phyloP scores from a whole-genome alignment of 2,888 invertebrate genomes.

The Hemistola chrysoprasaria region DNA sequence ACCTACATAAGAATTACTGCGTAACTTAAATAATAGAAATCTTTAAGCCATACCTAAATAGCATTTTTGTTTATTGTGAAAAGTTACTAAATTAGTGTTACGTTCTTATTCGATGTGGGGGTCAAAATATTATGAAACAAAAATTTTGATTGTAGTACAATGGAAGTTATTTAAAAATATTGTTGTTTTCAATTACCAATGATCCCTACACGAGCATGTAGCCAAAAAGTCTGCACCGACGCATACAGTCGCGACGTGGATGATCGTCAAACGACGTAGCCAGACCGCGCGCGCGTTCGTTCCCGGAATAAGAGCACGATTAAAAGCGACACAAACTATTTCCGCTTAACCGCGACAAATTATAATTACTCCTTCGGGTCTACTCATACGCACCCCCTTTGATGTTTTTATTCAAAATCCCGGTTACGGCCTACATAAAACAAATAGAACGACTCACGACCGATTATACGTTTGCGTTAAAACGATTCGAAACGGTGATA shows the following conservation, averaged over 20 bases:
- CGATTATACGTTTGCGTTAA: constrained; percentile 80
- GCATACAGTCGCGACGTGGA: constrained; percentile 25
- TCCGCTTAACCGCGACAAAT: constrained; percentile 79
- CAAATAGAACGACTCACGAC: constrained; percentile 75
- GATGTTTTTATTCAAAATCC: constrained; percentile 78
- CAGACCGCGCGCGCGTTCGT: constrained; percentile 35
- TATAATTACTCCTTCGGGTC: constrained; percentile 77
- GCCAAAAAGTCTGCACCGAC: constrained; percentile 42
- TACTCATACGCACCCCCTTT: constrained; percentile 75
- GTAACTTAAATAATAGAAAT: no score
- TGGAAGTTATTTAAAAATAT: no score
- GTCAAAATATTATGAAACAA: no score
- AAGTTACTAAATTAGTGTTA: no score
- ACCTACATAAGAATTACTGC: no score
- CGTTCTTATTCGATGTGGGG: no score
- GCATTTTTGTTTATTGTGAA: no score
- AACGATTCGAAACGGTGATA: constrained; percentile 78
- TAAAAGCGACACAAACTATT: constrained; percentile 79
- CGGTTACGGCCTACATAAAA: constrained; percentile 79
- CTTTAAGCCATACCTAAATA: no score
- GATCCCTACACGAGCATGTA: constrained; percentile 26
- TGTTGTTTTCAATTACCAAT: no score
- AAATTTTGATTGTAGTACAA: no score
- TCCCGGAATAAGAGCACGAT: constrained; percentile 69
- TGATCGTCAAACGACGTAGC: constrained; percentile 20